phyloP scores from a whole-genome alignment of 2,113 vertebrate genomes.

The Zonotrichia leucophrys region DNA sequence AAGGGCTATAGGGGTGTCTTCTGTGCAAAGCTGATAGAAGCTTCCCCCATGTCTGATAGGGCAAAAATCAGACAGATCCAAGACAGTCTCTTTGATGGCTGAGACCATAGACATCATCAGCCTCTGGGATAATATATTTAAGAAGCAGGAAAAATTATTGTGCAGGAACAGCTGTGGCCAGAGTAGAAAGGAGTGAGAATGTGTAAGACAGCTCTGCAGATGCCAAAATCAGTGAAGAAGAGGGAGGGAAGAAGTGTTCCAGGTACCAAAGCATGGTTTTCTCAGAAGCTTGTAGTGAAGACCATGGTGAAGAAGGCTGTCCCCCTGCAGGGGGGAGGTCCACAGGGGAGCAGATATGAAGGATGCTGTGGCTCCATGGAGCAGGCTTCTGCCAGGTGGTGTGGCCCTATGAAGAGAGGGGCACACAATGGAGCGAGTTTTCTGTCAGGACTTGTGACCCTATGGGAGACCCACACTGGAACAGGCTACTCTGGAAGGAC shows the following conservation, averaged over 20 bases:
- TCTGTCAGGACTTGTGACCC: neutral
- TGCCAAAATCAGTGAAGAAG: neutral
- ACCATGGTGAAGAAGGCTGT: neutral
- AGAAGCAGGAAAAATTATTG: neutral
- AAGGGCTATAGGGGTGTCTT: neutral
- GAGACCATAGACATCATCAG: accelerated
- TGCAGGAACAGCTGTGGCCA: neutral
- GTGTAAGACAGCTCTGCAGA: neutral
- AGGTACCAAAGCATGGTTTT: neutral
- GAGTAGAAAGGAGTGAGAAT: neutral
- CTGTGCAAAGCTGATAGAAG: neutral
- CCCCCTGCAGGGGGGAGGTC: neutral
- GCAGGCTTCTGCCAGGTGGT: neutral
- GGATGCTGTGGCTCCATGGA: neutral
- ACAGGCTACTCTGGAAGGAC: neutral
- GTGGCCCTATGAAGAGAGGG: neutral
- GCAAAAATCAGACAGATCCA: neutral
- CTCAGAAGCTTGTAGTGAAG: neutral
- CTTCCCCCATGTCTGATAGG: accelerated
- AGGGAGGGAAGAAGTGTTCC: neutral
- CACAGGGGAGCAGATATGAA: neutral
- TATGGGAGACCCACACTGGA: neutral
- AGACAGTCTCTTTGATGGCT: accelerated
- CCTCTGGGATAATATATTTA: neutral
- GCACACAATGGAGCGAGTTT: neutral